Evolutionary conservation across 1,140 invertebrate species (phyloP).

Genomic region (Orussus abietinus): DNA sequence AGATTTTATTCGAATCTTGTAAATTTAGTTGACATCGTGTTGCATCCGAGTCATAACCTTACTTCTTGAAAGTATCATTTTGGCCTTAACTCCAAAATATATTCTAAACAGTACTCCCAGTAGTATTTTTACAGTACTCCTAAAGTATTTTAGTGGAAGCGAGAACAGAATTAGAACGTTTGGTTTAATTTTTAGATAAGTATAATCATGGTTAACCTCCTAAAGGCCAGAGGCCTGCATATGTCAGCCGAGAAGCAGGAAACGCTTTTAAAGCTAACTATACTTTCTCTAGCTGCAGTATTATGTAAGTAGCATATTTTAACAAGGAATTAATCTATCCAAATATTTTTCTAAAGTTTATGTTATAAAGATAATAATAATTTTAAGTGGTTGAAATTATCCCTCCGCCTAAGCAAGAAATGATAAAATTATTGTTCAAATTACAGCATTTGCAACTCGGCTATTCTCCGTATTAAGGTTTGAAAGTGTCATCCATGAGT

Average conservation of each 20-base stretch:
- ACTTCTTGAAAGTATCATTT: too few species aligned
- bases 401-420: too few species aligned
- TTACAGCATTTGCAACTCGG: slow-evolving; percentile 90
- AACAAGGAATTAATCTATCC: too few species aligned
- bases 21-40: too few species aligned
- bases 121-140: too few species aligned
- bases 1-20: too few species aligned
- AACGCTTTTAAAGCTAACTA: slow-evolving; percentile 86
- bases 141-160: too few species aligned
- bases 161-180: too few species aligned
- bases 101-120: too few species aligned
- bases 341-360: slow-evolving; percentile 13
- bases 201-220: slow-evolving; percentile 37
- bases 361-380: slow-evolving; percentile 5
- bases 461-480: slow-evolving; percentile 95
- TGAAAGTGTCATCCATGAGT: slow-evolving; percentile 98
- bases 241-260: slow-evolving; percentile 89
- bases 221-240: slow-evolving; percentile 45
- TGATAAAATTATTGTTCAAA: slow-evolving; percentile 27
- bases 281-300: slow-evolving; percentile 86
- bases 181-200: slow-evolving; percentile 14
- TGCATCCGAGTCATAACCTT: too few species aligned
- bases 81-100: too few species aligned
- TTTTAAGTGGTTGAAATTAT: slow-evolving; percentile 5
- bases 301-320: slow-evolving; percentile 77